These are phyloP conservation scores for Diloba caeruleocephala DNA, from an alignment of 2,888 invertebrate genomes.

Conservation along the genomic window DNA sequence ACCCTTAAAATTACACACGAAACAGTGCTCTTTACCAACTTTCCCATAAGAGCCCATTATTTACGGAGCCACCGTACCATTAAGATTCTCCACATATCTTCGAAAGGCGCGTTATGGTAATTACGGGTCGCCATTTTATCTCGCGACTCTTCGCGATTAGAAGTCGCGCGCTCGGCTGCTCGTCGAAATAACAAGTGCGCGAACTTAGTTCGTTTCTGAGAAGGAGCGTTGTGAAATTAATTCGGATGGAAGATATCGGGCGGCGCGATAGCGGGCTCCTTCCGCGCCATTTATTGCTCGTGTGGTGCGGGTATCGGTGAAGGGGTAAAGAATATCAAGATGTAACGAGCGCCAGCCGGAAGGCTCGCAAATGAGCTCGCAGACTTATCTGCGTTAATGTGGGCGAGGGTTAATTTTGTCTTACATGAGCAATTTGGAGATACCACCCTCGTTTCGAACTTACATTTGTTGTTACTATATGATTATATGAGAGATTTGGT, in stretches of 20 bases:
- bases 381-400: slow-evolving; percentile 88
- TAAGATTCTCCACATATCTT: slow-evolving; percentile 89
- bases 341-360: slow-evolving; percentile 87
- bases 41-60: slow-evolving; percentile 89
- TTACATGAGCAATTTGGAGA: slow-evolving; percentile 88
- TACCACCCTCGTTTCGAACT: slow-evolving; percentile 76
- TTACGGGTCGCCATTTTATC: slow-evolving; percentile 89
- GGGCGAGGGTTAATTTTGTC: slow-evolving; percentile 88
- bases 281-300: slow-evolving; percentile 89
- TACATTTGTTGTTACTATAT: slow-evolving; percentile 72
- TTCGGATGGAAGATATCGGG: slow-evolving; percentile 89
- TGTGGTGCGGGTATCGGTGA: slow-evolving; percentile 86
- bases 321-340: slow-evolving; percentile 89
- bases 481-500: slow-evolving; percentile 54
- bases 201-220: slow-evolving; percentile 85
- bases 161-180: slow-evolving; percentile 77
- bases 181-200: slow-evolving; percentile 87
- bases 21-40: slow-evolving; percentile 88
- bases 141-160: slow-evolving; percentile 85
- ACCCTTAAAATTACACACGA: slow-evolving; percentile 88
- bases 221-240: slow-evolving; percentile 84
- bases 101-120: slow-evolving; percentile 88
- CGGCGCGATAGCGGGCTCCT: slow-evolving; percentile 85
- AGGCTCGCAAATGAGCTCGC: slow-evolving; percentile 89
- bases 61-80: slow-evolving; percentile 88